Conservation (phyloP, 2,113 vertebrate species). For the Numenius arquata region DNA sequence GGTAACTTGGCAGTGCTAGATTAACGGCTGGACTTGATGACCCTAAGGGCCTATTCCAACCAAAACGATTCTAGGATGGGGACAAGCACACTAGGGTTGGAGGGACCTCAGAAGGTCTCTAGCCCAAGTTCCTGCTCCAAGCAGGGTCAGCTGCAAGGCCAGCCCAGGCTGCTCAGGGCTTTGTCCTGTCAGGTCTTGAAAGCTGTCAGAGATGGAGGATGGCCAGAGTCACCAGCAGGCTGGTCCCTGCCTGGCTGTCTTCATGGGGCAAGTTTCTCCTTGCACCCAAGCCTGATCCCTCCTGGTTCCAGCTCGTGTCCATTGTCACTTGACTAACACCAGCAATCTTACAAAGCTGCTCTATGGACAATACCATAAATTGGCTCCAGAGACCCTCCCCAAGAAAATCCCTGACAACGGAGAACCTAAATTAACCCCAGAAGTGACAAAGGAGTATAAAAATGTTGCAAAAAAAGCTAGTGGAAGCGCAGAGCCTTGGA, state of each 20-base stretch:
- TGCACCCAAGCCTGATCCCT: neutral
- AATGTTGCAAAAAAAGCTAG: neutral
- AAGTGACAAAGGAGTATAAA: neutral
- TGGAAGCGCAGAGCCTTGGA: neutral
- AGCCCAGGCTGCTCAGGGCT: neutral
- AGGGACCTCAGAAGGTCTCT: neutral
- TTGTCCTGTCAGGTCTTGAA: neutral
- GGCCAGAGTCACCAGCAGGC: neutral
- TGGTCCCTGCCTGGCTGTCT: neutral
- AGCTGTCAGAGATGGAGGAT: neutral
- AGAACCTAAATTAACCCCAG: neutral
- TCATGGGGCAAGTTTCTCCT: neutral
- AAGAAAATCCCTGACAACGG: neutral
- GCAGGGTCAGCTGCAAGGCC: neutral
- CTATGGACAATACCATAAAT: neutral
- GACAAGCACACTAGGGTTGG: neutral
- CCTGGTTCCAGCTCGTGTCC: neutral
- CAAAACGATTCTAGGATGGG: neutral
- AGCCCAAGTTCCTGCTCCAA: neutral
- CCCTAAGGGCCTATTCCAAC: neutral
- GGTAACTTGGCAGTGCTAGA: neutral
- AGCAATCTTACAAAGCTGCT: neutral
- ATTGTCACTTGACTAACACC: neutral
- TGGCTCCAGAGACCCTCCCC: neutral
- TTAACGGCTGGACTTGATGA: neutral